phyloP scores from a whole-genome alignment of 2,797 vertebrate species.

The Lerista edwardsae region DNA sequence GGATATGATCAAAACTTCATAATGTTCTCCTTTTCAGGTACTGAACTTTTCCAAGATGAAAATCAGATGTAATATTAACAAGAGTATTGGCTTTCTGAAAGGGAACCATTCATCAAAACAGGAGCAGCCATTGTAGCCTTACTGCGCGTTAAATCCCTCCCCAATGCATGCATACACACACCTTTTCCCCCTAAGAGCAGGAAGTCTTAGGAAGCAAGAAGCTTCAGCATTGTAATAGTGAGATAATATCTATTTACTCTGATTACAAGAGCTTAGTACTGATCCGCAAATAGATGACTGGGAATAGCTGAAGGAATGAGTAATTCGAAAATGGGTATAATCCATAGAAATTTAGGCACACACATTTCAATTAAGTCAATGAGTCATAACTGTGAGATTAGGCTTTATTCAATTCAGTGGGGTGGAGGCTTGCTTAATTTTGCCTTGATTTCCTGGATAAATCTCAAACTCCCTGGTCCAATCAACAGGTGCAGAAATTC shows the following conservation, averaged over 20 bases:
- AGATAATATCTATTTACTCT: constrained; percentile 56
- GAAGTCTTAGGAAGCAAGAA: constrained; percentile 71
- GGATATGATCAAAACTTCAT: constrained; percentile 49
- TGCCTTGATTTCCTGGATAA: too few relatives aligned
- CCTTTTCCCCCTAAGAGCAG: constrained; percentile 43
- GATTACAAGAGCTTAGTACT: constrained; percentile 36
- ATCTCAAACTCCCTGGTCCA: too few relatives aligned
- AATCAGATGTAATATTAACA: constrained; percentile 77
- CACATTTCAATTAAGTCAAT: background rate
- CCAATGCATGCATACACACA: background rate
- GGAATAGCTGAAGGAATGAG: background rate
- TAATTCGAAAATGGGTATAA: background rate
- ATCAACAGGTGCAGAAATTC: too few relatives aligned
- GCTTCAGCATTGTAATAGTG: constrained; percentile 50
- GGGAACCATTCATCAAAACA: constrained; percentile 72
- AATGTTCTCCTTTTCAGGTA: constrained; percentile 49
- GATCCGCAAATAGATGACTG: constrained; percentile 21
- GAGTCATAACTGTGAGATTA: background rate
- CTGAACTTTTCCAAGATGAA: constrained; percentile 72
- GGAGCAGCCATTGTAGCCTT: constrained; percentile 61
- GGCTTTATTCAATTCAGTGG: too few relatives aligned
- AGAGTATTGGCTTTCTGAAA: constrained; percentile 71
- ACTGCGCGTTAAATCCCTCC: constrained; percentile 70
- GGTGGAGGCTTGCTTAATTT: too few relatives aligned
- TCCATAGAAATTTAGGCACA: background rate